Base-by-base conservation (phyloP, 2,888 invertebrate species). In the Brassicogethes aeneus region DNA sequence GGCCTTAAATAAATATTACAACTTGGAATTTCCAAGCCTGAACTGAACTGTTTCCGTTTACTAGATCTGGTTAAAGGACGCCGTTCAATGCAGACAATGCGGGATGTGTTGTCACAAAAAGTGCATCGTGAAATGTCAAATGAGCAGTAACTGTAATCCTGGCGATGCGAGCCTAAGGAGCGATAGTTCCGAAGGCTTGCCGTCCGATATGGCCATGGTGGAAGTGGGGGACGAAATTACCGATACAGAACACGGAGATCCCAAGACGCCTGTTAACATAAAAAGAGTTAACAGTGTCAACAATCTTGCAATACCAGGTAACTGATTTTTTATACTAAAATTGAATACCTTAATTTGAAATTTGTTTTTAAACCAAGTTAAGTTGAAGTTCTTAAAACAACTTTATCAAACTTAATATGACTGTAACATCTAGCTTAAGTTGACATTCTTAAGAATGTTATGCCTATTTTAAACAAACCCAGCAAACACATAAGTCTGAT, bases 21-120 rank as follows among this genome's bases (percentile, higher is more conserved):
- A n/a, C n/a, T n/a, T n/a, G n/a, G n/a, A n/a, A n/a, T n/a, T n/a
- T n/a, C n/a, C n/a, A n/a, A n/a, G n/a, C n/a, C n/a, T n/a, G n/a
- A n/a, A n/a, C n/a, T n/a, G n/a, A n/a, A n/a, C n/a, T n/a, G n/a
- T n/a, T n/a, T n/a, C n/a, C n/a, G n/a, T n/a, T 23, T 23, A 7
- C 31, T 58, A 91, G 85, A 95, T 96, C 55, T 96, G 96, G 96
- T 70, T 96, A 46, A 95, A 95, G 70, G 92, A 92, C 58, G 96
- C 93, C 2, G 88, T 91, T 57, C 89, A 91, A 61, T 96, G 96
- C 68, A 77, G 81, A 39, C 82, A 83, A 48, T 96, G 96, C 61
- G 79, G 82, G 0, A 80, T 94, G 72, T 88, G 90, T 52, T 94
- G 94, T 62, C 96, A 96, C 69, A 95, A 94, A 68, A 96, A 96